Conservation (phyloP, 2,113 vertebrate genomes). For the Siniperca knerii region DNA sequence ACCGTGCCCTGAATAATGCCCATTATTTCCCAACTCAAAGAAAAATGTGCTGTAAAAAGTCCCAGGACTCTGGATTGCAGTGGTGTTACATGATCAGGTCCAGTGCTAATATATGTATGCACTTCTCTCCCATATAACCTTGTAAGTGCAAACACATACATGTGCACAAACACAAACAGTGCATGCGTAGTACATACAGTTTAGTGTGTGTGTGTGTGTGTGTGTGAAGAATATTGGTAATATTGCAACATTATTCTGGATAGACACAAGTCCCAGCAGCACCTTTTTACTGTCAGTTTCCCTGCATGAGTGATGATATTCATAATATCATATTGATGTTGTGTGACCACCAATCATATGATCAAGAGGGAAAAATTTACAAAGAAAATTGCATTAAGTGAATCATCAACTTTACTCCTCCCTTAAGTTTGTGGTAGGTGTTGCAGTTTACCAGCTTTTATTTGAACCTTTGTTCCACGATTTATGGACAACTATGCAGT, state of each 20-base stretch:
- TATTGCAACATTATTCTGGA: constrained; percentile 47
- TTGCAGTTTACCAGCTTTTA: constrained; percentile 16
- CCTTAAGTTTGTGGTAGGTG: not conserved
- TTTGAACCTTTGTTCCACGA: not conserved
- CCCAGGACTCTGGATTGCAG: constrained; percentile 44
- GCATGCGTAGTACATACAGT: not conserved
- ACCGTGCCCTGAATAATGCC: constrained; percentile 60
- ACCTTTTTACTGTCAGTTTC: constrained; percentile 58
- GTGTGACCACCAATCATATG: constrained; percentile 66
- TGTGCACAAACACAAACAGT: not conserved
- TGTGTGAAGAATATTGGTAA: constrained; percentile 36
- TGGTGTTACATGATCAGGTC: constrained; percentile 38
- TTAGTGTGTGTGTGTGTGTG: not conserved
- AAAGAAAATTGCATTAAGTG: constrained; percentile 39
- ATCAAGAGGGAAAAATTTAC: constrained; percentile 58
- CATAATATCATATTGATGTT: constrained; percentile 64
- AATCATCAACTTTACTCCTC: constrained; percentile 40
- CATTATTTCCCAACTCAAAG: constrained; percentile 53
- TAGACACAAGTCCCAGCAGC: constrained; percentile 35
- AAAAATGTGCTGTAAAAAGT: constrained; percentile 57
- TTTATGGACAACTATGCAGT: not conserved
- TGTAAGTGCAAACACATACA: constrained; percentile 42
- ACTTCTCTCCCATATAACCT: constrained; percentile 50
- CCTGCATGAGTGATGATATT: constrained; percentile 68
- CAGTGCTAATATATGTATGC: constrained; percentile 43